Evolutionary conservation across 2,113 vertebrate genomes (phyloP).

Genomic region (Psettodes erumei): DNA sequence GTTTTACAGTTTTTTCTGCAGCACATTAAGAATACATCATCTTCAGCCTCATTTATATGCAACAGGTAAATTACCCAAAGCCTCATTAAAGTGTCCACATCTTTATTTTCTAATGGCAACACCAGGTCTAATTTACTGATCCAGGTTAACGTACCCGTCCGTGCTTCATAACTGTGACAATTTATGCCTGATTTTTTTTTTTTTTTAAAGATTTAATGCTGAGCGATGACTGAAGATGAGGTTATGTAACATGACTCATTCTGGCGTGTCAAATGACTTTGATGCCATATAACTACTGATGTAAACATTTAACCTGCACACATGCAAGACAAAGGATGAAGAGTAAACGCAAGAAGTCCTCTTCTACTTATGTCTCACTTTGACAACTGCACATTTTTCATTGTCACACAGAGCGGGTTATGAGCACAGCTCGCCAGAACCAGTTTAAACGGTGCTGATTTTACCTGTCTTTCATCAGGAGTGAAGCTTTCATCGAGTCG

Average conservation of each 20-base stretch:
- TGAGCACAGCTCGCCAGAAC: background rate
- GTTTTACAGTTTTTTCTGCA: no score
- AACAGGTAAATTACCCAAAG: background rate
- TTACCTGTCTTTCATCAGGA: conserved; percentile 90
- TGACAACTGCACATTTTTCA: background rate
- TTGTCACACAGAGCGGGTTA: no score
- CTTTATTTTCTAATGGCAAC: background rate
- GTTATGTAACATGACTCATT: background rate
- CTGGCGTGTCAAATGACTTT: no score
- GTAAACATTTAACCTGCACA: no score
- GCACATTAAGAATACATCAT: background rate
- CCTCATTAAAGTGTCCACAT: background rate
- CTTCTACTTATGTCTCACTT: background rate
- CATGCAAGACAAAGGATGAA: no score
- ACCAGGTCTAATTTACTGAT: background rate
- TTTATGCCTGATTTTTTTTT: no score
- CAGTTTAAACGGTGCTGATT: background rate
- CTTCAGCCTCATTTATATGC: background rate
- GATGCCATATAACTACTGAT: no score
- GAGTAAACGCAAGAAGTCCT: no score
- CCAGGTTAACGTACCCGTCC: background rate
- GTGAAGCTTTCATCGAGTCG: conserved; percentile 94
- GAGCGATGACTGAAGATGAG: background rate
- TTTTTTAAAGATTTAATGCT: background rate
- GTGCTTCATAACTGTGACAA: background rate